Conservation (phyloP, 2,888 invertebrate species). For the Hyposoter dolosus region DNA sequence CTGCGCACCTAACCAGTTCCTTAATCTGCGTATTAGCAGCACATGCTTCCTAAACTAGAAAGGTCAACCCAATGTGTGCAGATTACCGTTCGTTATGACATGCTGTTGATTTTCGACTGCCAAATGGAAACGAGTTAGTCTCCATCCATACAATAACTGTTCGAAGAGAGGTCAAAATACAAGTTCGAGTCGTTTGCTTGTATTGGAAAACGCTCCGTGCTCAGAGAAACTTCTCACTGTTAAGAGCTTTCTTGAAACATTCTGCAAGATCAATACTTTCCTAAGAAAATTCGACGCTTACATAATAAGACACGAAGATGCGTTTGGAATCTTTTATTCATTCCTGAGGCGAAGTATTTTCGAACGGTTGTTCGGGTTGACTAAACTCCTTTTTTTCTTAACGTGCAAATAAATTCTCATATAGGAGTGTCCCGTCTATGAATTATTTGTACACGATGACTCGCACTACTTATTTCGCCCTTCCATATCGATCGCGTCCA, state of each 20-base stretch:
- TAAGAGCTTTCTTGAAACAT: not conserved
- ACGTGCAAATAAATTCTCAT: not conserved
- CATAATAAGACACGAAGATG: no score
- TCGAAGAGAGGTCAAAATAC: not conserved
- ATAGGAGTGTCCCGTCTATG: not conserved
- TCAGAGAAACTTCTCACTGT: not conserved
- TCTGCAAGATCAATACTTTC: no score
- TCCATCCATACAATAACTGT: not conserved
- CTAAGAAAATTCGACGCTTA: no score
- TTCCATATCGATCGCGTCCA: not conserved
- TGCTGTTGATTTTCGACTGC: not conserved
- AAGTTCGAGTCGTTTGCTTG: not conserved
- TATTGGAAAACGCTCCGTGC: not conserved
- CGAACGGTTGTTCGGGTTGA: not conserved
- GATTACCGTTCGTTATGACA: not conserved
- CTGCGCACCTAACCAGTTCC: constrained; percentile 6
- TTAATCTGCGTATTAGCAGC: not conserved
- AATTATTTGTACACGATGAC: not conserved
- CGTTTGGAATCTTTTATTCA: no score
- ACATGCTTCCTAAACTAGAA: not conserved
- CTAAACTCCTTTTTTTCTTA: not conserved
- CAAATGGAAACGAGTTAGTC: not conserved
- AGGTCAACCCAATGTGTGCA: not conserved
- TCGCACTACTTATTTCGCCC: not conserved
- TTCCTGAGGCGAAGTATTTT: not conserved